Conservation (phyloP, 2,113 vertebrate species). For the Ceratotherium simum region DNA sequence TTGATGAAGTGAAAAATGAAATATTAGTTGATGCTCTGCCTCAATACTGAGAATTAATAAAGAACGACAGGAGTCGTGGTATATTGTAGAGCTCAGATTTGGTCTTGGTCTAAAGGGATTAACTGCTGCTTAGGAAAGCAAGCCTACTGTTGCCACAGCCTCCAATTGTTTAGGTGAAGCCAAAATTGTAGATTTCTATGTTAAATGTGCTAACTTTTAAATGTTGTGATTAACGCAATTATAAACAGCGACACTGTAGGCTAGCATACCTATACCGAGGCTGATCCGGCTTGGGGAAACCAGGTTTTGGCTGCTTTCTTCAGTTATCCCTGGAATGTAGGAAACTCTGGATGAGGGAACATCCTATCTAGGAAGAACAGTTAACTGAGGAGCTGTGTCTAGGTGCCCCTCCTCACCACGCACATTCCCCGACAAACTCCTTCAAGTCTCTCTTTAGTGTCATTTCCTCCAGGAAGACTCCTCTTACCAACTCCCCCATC, state of each 20-base stretch:
- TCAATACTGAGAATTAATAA: background rate
- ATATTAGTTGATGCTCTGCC: background rate
- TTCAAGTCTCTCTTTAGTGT: background rate
- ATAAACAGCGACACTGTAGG: background rate
- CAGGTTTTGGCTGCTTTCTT: background rate
- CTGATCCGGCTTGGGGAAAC: background rate
- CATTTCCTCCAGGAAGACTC: background rate
- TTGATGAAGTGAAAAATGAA: background rate
- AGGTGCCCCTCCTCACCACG: background rate
- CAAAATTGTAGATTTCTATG: background rate
- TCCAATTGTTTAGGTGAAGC: background rate
- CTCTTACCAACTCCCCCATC: background rate
- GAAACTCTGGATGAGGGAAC: background rate
- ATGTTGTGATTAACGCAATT: background rate
- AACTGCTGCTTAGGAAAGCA: background rate
- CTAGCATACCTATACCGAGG: no score
- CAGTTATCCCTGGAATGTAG: background rate
- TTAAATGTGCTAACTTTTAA: background rate
- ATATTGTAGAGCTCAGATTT: background rate
- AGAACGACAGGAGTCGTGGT: rapidly evolving
- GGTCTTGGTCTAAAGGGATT: background rate
- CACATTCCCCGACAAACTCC: background rate
- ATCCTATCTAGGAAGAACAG: background rate
- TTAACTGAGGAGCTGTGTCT: background rate
- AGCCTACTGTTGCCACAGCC: background rate